Base-by-base conservation (phyloP, 2,113 vertebrate species). In the Apistogramma diplotaenia region DNA sequence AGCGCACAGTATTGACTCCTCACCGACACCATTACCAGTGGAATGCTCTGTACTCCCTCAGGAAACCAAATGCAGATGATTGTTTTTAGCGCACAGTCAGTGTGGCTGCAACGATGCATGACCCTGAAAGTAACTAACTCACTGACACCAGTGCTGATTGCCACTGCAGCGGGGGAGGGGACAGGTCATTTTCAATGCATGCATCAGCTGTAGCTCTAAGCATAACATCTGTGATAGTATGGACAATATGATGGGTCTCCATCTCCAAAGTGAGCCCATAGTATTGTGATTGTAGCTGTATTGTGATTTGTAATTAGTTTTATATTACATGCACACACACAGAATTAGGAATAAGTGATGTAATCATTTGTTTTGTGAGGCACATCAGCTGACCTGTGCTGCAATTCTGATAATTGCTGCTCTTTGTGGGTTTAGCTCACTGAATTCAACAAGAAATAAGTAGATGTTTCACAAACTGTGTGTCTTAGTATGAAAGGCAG, bases 1-100 rank as follows among this genome's bases (percentile, higher is more conserved):
- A 62, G 76, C 55, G 54, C 60, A 35, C 53, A 43, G 33, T 86
- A 82, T 87, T 80, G 83, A 87, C 75, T 71, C 61, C 9, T 81
- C 71, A 74, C 56, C 74, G 53, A 58, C 81, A 76, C 75, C 55
- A 61, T 37, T 56, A 25, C 46, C 81, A 70, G 65, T 51, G 65
- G 43, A 70, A 70, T 51, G 25, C 65, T 70, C 65, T 29, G 25
- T 5, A 7, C 43, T 70, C 43, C 65, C 65, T 51, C 65, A 58
- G 55, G 78, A 76, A 84, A 76, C 54, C 55, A 29, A 29, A 70
- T 70, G 65, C 43, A 70, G 65, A 70, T 51, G 25, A 70, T 70
- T 70, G 62, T 7, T 49, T 70, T 70, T 70, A 46, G 15, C 29
- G 43, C 46, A 13, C 65, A 70, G 65, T 70, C 25, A n/a, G 65